A percentile compares a stretch with the other conserved stretches of the same genome.
Evolutionary conservation across 1,140 invertebrate species (phyloP).

Genomic region (Drosophila bocqueti): DNA sequence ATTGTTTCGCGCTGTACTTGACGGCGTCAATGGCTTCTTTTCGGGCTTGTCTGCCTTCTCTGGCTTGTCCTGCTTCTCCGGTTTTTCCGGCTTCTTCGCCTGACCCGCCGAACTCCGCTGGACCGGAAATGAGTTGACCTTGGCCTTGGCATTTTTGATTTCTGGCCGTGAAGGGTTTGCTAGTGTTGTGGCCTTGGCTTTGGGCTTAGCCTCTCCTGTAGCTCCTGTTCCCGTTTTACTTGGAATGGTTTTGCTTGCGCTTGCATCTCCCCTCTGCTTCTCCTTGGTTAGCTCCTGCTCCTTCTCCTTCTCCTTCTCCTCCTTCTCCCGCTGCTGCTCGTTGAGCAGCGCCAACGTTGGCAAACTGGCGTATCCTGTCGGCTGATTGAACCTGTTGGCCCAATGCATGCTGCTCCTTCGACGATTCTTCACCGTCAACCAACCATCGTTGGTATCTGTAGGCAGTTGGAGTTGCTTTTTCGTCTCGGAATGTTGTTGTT

Average conservation of each 20-base stretch:
- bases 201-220: constrained; percentile 41
- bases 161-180: constrained; percentile 62
- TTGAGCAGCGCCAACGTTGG: constrained; percentile 87
- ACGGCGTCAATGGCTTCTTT: constrained; percentile 1
- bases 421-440: constrained; percentile 88
- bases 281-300: constrained; percentile 42
- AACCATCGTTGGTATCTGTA: constrained; percentile 87
- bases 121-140: constrained; percentile 78
- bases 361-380: constrained; percentile 88
- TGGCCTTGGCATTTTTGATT: constrained; percentile 84
- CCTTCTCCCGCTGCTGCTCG: constrained; percentile 81
- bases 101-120: constrained; percentile 31
- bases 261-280: constrained; percentile 44
- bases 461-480: constrained; percentile 84
- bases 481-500: constrained; percentile 69
- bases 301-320: constrained; percentile 69
- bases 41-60: constrained; percentile 28
- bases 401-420: constrained; percentile 87
- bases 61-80: constrained; percentile 13
- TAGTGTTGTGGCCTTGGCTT: constrained; percentile 46
- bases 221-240: constrained; percentile 24
- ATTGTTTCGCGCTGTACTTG: constrained; percentile 27
- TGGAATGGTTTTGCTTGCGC: constrained; percentile 15
- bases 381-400: constrained; percentile 89
- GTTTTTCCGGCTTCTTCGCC: constrained; percentile 37